phyloP scores from a whole-genome alignment of 1,140 invertebrate species.

The Proctacanthus coquilletti region DNA sequence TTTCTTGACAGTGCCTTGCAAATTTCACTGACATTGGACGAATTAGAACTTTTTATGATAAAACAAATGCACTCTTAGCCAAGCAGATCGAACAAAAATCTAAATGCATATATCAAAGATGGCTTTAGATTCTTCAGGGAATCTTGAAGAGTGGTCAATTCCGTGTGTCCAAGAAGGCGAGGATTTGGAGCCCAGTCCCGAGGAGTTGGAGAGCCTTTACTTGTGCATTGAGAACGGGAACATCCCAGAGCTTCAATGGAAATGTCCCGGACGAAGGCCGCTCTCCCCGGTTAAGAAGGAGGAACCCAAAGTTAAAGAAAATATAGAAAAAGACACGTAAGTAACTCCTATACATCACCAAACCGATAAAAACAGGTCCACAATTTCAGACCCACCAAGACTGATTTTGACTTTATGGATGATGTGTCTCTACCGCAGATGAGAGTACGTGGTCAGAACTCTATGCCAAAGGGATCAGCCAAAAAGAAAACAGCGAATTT shows the following conservation, averaged over 20 bases:
- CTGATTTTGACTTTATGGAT: constrained; percentile 45
- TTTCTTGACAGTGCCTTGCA: no score
- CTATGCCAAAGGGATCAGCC: constrained; percentile 38
- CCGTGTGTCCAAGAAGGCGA: constrained; percentile 11
- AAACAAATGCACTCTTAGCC: no score
- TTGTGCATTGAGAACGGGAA: constrained; percentile 26
- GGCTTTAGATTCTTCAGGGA: no score
- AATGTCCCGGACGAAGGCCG: constrained; percentile 37
- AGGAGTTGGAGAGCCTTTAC: constrained; percentile 32
- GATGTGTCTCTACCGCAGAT: constrained; percentile 38
- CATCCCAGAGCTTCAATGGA: constrained; percentile 38
- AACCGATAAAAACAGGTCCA: neutral
- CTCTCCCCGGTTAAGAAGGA: constrained; percentile 31
- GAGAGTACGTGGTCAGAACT: constrained; percentile 34
- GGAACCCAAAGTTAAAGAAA: constrained; percentile 12
- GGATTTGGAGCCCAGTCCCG: constrained; percentile 32
- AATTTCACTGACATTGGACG: no score
- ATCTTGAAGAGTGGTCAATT: constrained; percentile 2
- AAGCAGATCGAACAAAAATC: no score
- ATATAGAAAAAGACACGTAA: constrained; percentile 17
- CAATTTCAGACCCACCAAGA: constrained; percentile 33
- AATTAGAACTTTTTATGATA: no score
- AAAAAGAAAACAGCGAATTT: constrained; percentile 47
- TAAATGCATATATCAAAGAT: no score
- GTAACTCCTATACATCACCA: neutral